Evolutionary conservation across 2,797 vertebrate genomes (phyloP).

Genomic region (Myoxocephalus aenaeus): DNA sequence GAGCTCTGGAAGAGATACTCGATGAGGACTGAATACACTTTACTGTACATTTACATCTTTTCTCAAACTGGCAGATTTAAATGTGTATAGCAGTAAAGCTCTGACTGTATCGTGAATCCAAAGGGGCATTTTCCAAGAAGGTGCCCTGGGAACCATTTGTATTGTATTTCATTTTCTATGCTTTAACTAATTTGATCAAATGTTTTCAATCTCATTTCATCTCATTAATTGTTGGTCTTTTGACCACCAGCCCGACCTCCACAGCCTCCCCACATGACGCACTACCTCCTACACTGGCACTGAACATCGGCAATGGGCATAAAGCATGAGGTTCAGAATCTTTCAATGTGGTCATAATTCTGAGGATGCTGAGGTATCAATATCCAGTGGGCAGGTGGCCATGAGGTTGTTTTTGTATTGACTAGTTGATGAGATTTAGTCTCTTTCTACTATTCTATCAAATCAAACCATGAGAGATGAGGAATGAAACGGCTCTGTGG

Average conservation of each 20-base stretch:
- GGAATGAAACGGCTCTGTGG: not conserved
- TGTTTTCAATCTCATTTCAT: constrained; percentile 2
- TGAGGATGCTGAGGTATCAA: not conserved
- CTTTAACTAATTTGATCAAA: not conserved
- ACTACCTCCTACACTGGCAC: not conserved
- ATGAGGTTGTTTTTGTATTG: not conserved
- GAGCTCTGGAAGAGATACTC: not conserved
- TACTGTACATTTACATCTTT: not conserved
- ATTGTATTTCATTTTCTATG: not conserved
- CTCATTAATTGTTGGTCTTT: constrained; percentile 1
- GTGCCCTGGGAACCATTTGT: not conserved
- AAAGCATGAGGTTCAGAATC: not conserved
- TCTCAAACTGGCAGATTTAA: not conserved
- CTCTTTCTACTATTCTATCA: not conserved
- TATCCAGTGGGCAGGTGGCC: not conserved
- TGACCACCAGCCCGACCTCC: not conserved
- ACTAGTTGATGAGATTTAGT: not conserved
- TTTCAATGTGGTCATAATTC: not conserved
- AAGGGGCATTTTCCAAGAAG: not conserved
- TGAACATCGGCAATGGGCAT: not conserved
- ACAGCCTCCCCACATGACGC: not conserved
- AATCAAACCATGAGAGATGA: not conserved
- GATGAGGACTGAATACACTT: not conserved
- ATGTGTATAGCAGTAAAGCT: not conserved
- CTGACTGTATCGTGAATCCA: not conserved